A percentile compares a stretch with the other conserved stretches of the same genome.
phyloP scores from a whole-genome alignment of 2,113 vertebrate species.

The Toxostoma redivivum region DNA sequence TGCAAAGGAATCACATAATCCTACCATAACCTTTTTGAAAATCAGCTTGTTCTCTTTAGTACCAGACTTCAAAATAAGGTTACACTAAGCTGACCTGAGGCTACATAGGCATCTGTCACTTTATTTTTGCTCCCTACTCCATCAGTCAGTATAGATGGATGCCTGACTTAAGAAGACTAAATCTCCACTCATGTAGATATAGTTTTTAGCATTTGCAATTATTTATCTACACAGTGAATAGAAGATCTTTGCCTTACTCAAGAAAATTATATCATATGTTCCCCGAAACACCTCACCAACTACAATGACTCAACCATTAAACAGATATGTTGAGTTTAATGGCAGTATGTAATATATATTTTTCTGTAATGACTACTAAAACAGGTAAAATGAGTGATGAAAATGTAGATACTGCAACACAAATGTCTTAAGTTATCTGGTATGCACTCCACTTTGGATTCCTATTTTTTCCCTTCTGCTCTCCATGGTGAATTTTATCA shows the following conservation, averaged over 20 bases:
- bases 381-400: not conserved
- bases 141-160: not conserved
- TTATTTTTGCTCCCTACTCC: not conserved
- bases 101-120: not conserved
- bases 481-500: not conserved
- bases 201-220: not conserved
- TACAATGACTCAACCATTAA: not conserved
- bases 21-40: not conserved
- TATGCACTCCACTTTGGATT: accelerated
- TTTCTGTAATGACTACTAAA: not conserved
- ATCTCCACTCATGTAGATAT: not conserved
- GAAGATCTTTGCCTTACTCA: not conserved
- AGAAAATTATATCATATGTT: not conserved
- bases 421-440: not conserved
- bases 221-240: not conserved
- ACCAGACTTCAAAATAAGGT: not conserved
- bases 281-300: not conserved
- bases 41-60: not conserved
- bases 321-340: not conserved
- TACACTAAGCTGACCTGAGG: not conserved
- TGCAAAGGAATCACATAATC: not conserved
- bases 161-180: not conserved
- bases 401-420: not conserved
- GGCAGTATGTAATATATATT: not conserved
- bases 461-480: not conserved